These are phyloP conservation scores for Steinernema khuongi DNA, from an alignment of 1,140 invertebrate genomes.

Conservation along the genomic window DNA sequence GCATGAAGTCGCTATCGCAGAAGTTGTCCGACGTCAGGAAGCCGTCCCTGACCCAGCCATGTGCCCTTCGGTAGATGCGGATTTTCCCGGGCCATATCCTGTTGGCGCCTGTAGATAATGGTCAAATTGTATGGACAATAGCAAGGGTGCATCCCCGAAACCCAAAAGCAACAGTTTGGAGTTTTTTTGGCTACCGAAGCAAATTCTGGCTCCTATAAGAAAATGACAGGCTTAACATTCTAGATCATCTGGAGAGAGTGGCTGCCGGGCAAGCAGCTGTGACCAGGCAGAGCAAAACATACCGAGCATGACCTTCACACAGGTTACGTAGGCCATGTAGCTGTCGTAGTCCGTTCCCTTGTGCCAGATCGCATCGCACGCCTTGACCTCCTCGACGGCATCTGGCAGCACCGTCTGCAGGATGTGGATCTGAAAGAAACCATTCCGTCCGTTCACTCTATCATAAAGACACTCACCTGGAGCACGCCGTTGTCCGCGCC, in stretches of 20 bases:
- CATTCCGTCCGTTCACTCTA: background rate
- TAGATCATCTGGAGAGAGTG: too few species aligned
- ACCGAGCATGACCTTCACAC: slow-evolving; percentile 42
- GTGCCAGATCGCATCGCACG: slow-evolving; percentile 46
- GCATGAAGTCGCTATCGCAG: slow-evolving; percentile 35
- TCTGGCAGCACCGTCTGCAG: slow-evolving; percentile 43
- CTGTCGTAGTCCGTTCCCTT: slow-evolving; percentile 44
- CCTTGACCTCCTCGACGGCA: slow-evolving; percentile 36
- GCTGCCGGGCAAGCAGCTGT: too few species aligned
- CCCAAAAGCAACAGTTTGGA: background rate
- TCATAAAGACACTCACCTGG: slow-evolving; percentile 28
- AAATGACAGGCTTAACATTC: too few species aligned
- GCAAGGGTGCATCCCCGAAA: slow-evolving; percentile 18
- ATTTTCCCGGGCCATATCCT: slow-evolving; percentile 37
- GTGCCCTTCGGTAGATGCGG: slow-evolving; percentile 36
- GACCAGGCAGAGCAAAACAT: slow-evolving; percentile 13
- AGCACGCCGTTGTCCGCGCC: slow-evolving; percentile 46
- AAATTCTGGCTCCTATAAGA: slow-evolving; percentile 14
- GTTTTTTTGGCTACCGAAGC: background rate
- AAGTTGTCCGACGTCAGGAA: slow-evolving; percentile 33
- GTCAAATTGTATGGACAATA: background rate
- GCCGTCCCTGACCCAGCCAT: slow-evolving; percentile 40
- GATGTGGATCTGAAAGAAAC: slow-evolving; percentile 39
- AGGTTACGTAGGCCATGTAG: slow-evolving; percentile 50
- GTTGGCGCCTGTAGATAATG: slow-evolving; percentile 31